A percentile compares a stretch with the other conserved stretches of the same genome.
phyloP scores from a whole-genome alignment of 2,113 vertebrate species.

The Podarcis muralis region DNA sequence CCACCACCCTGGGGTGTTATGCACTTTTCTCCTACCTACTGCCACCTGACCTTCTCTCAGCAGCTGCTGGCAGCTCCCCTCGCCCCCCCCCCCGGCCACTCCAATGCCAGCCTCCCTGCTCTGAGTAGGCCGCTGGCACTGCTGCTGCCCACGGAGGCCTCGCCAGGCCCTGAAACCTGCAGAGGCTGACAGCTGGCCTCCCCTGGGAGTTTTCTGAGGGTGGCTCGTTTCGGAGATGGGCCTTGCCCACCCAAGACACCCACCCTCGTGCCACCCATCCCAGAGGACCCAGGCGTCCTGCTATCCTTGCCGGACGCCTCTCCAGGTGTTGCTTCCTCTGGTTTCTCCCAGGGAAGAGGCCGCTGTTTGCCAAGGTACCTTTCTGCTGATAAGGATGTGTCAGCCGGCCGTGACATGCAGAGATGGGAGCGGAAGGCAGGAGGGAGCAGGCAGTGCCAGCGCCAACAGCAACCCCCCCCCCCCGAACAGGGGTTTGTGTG shows the following conservation, averaged over 20 bases:
- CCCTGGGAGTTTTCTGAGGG: background rate
- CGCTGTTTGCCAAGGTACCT: background rate
- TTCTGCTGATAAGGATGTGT: background rate
- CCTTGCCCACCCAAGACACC: background rate
- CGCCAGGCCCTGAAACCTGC: background rate
- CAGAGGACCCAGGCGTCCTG: background rate
- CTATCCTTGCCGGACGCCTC: rapidly evolving
- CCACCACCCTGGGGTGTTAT: background rate
- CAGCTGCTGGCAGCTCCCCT: background rate
- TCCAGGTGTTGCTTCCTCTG: background rate
- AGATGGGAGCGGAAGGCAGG: background rate
- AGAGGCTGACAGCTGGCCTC: background rate
- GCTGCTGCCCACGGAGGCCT: background rate
- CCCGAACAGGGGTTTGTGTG: background rate
- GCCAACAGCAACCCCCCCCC: background rate
- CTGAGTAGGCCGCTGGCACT: background rate
- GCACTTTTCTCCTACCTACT: background rate
- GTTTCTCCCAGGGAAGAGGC: background rate
- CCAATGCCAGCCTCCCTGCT: background rate
- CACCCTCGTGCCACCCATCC: background rate
- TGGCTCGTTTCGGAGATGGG: background rate
- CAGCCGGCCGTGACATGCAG: background rate
- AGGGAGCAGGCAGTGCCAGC: background rate
- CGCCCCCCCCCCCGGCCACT: background rate
- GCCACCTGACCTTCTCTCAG: background rate